Conservation (phyloP, 2,888 invertebrate species). For the Sesia apiformis region DNA sequence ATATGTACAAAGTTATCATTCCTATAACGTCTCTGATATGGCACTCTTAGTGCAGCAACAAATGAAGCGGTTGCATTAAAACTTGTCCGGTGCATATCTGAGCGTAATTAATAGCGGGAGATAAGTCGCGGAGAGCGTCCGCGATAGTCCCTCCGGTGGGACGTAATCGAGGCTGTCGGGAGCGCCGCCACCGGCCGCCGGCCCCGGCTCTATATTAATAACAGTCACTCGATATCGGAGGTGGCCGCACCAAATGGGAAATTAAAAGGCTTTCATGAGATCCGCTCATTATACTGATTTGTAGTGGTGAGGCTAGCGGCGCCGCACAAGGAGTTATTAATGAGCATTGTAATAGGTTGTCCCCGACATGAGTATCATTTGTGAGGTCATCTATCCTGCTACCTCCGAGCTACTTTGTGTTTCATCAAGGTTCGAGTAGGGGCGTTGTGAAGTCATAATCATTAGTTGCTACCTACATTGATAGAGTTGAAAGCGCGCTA, state of each 20-base stretch:
- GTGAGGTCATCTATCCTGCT: constrained; percentile 33
- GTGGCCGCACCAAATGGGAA: constrained; percentile 66
- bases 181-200: constrained; percentile 30
- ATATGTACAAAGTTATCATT: constrained; percentile 56
- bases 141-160: constrained; percentile 43
- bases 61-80: constrained; percentile 74
- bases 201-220: constrained; percentile 59
- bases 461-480: too few relatives aligned
- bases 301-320: constrained; percentile 48
- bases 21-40: constrained; percentile 58
- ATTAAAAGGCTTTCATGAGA: constrained; percentile 71
- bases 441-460: not conserved
- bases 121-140: constrained; percentile 57
- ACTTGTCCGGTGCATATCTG: constrained; percentile 68
- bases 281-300: constrained; percentile 68
- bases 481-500: too few relatives aligned
- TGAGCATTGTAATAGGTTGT: constrained; percentile 54
- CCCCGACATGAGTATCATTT: constrained; percentile 46
- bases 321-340: constrained; percentile 63
- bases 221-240: constrained; percentile 61
- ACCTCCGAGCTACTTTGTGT: not conserved
- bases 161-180: constrained; percentile 56
- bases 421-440: not conserved
- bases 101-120: constrained; percentile 68
- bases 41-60: constrained; percentile 58